Evolutionary conservation across 2,888 invertebrate genomes (phyloP).

Genomic region (Ypsolopha scabrella): DNA sequence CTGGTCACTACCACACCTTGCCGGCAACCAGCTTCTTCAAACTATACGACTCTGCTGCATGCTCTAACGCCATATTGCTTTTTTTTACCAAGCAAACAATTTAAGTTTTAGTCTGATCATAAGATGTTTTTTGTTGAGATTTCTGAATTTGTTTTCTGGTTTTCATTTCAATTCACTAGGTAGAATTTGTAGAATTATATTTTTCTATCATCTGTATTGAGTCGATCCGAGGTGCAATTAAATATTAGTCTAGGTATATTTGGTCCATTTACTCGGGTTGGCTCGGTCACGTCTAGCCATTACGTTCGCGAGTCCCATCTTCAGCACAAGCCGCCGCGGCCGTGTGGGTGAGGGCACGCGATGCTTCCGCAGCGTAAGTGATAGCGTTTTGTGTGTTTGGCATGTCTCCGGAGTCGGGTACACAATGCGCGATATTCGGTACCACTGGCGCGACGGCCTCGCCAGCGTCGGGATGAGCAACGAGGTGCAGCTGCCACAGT

Average conservation of each 20-base stretch:
- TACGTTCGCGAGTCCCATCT: conserved; percentile 29
- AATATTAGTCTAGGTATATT: too few species aligned
- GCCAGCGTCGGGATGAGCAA: conserved; percentile 95
- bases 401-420: conserved; percentile 88
- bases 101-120: too few species aligned
- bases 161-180: conserved; percentile 9
- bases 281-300: conserved; percentile 29
- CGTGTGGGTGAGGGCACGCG: conserved; percentile 31
- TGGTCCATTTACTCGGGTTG: conserved; percentile 20
- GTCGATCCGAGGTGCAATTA: conserved; percentile 21
- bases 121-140: neutral
- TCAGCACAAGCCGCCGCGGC: conserved; percentile 27
- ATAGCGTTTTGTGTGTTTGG: conserved; percentile 71
- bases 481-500: conserved; percentile 96
- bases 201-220: conserved; percentile 51
- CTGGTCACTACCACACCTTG: conserved; percentile 13
- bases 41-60: neutral
- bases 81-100: neutral
- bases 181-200: conserved; percentile 40
- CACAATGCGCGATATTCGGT: conserved; percentile 97
- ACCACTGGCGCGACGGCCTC: conserved; percentile 94
- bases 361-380: conserved; percentile 65
- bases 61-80: neutral
- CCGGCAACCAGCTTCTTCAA: conserved; percentile 11
- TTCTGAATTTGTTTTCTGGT: conserved; percentile 5